phyloP scores from a whole-genome alignment of 2,888 invertebrate species.

The Chymomyza amoena region DNA sequence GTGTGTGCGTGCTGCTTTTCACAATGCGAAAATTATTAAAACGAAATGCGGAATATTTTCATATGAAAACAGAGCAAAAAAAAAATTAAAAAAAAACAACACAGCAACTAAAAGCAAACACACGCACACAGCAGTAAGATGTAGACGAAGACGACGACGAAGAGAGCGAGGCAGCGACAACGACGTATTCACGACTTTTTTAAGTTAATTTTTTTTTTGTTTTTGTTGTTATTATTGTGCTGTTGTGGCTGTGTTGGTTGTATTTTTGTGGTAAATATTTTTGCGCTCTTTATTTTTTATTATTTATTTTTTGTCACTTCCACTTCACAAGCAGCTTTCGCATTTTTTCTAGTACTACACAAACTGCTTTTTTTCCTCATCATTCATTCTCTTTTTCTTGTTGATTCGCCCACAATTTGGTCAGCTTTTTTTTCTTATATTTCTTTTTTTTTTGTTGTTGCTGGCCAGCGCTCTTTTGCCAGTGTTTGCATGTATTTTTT shows the following conservation, averaged over 20 bases:
- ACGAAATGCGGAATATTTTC: background rate
- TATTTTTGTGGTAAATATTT: constrained; percentile 24
- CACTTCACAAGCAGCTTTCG: constrained; percentile 55
- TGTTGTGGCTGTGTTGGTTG: constrained; percentile 1
- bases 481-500: constrained; percentile 38
- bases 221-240: constrained; percentile 20
- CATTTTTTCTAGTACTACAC: constrained; percentile 51
- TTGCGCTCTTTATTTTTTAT: constrained; percentile 8
- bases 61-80: background rate
- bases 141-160: background rate
- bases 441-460: constrained; percentile 38
- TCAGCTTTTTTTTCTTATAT: constrained; percentile 30
- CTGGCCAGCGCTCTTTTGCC: background rate
- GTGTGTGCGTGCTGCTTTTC: constrained; percentile 34
- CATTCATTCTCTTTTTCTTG: constrained; percentile 38
- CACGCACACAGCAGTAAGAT: constrained; percentile 13
- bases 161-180: constrained; percentile 18
- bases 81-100: constrained; percentile 14
- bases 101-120: background rate
- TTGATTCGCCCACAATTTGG: constrained; percentile 59
- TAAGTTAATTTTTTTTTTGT: constrained; percentile 31
- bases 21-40: constrained; percentile 63
- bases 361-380: constrained; percentile 46
- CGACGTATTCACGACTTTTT: constrained; percentile 65
- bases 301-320: constrained; percentile 56